Percentiles rank a stretch among this genome's conserved stretches.
phyloP scores from a whole-genome alignment of 30 jellyfish, hydroid and myxozoan genomes.

The Haliclystus octoradiatus region DNA sequence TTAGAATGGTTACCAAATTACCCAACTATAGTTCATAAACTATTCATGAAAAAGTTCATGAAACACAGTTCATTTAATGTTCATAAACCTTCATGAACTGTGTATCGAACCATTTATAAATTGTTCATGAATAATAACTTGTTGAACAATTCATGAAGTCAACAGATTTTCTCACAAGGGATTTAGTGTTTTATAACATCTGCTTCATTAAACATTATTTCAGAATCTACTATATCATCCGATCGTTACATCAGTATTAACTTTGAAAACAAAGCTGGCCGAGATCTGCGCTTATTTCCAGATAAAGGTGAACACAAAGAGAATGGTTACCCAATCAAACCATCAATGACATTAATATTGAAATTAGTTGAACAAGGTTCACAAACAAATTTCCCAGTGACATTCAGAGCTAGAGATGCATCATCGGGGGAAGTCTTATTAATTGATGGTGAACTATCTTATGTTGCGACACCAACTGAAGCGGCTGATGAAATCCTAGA shows the following conservation, averaged over 20 bases:
- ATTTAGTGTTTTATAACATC: too few relatives aligned
- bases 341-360: slow-evolving; percentile 78
- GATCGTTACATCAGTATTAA: slow-evolving; percentile 89
- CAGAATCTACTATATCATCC: slow-evolving; percentile 84
- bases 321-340: slow-evolving; percentile 84
- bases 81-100: too few relatives aligned
- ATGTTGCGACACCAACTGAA: slow-evolving; percentile 87
- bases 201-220: too few relatives aligned
- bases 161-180: too few relatives aligned
- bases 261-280: slow-evolving; percentile 98
- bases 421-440: slow-evolving; percentile 39
- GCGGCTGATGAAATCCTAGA: slow-evolving; percentile 54
- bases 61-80: too few relatives aligned
- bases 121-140: too few relatives aligned
- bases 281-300: slow-evolving; percentile 60
- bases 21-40: too few relatives aligned
- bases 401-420: slow-evolving; percentile 63
- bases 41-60: too few relatives aligned
- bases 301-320: slow-evolving; percentile 94
- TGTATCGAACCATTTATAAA: too few relatives aligned
- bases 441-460: slow-evolving; percentile 69
- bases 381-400: slow-evolving; percentile 93
- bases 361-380: slow-evolving; percentile 93
- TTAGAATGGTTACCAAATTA: too few relatives aligned
- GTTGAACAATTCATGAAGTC: too few relatives aligned